Conservation (phyloP, 2,113 vertebrate species). For the Tyrannus savana region DNA sequence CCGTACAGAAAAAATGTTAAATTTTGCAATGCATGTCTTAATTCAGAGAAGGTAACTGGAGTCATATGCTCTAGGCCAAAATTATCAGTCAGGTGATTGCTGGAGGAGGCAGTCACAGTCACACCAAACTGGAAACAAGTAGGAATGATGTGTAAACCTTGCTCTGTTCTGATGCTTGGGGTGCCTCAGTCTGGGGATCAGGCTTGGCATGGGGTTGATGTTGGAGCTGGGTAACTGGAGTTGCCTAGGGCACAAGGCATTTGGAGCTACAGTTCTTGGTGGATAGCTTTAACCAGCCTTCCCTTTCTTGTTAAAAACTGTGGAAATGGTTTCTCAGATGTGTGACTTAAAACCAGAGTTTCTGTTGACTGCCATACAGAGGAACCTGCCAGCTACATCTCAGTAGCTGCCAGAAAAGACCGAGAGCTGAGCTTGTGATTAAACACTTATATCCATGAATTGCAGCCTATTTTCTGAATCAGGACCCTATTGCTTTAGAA, state of each 20-base stretch:
- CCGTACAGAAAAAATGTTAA: neutral
- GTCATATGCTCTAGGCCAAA: neutral
- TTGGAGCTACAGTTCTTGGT: neutral
- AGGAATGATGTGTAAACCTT: neutral
- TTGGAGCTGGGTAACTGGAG: neutral
- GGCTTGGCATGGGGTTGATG: neutral
- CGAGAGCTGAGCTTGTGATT: neutral
- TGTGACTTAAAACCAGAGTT: neutral
- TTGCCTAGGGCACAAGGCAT: neutral
- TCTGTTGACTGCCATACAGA: neutral
- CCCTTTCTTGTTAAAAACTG: neutral
- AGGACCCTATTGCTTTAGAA: neutral
- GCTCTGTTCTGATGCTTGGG: neutral
- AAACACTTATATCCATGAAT: neutral
- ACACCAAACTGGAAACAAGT: neutral
- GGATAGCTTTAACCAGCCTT: neutral
- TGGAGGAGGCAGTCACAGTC: neutral
- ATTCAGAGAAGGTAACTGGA: neutral
- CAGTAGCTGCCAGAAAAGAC: neutral
- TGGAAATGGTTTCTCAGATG: neutral
- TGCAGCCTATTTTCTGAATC: neutral
- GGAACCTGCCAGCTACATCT: neutral
- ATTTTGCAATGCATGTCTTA: neutral
- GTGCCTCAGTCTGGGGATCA: neutral
- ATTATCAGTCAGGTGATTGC: neutral